Base-by-base conservation (phyloP, 2,888 invertebrate genomes). In the Acrocyrtus sp. region DNA sequence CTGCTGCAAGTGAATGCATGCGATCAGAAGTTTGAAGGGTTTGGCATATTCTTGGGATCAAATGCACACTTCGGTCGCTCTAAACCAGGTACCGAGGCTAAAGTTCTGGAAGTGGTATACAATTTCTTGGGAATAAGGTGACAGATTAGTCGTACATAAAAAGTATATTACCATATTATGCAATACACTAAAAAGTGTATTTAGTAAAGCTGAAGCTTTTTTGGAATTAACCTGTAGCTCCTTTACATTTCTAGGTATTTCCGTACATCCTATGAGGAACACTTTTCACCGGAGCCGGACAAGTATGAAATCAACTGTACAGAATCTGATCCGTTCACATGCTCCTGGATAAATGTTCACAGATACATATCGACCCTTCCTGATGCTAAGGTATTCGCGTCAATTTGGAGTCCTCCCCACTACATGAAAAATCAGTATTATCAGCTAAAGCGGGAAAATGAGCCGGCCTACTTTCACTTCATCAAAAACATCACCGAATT, bases 341-440 rank as follows among this genome's bases (percentile, higher is more conserved):
- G 78, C 43, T 47, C 74, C 0, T 78, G 78, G 78, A 72, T 72
- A 12, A 29, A 61, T 12, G 39, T 78, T 10, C 72, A 72, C 21
- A 51, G 48, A 34, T 19, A 54, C 15, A 50, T 74, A 10, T 41
- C 62, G 10, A 53, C 54, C 8, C 58, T 70, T n/a, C 48, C 61
- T 15, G 67, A 63, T 8, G 63, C 51, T 1, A 66, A 54, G 39
- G 41, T 74, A 0, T 69, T 78, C 41, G 76, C 78, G 1, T 78
- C 78, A 1, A 66, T 78, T 10, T 78, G 78, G 78, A 72, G 72
- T 29, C 78, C 78, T 8, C 78, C 78, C 17, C 72, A 78, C 29
- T 78, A 76, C 68, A 78, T 78, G 78, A 76, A 76, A 58, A 70
- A 75, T 34, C 22, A 29, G 2, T 66, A 70, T 34, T 61, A 75